Base-by-base conservation (phyloP, 2,888 invertebrate genomes). In the Panzeria rudis region DNA sequence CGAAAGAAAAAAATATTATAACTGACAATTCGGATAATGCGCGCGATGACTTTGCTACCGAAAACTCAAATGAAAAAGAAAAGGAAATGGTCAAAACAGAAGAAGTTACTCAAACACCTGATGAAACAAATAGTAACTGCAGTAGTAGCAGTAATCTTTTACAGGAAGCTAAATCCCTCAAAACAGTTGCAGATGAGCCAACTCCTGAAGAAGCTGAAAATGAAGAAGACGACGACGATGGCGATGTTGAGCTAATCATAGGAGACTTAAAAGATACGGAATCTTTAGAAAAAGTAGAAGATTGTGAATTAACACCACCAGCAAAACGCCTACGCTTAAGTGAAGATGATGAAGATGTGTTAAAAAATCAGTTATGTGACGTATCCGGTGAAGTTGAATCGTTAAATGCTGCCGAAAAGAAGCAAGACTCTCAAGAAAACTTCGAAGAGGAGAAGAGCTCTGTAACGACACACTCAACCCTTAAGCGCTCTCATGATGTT, bases 11-110 rank as follows among this genome's bases (percentile, higher is more conserved):
- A 29, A 56, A 75, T 4, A 56, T 84, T 81, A 90, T 29, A 50
- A 86, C 20, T 11, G 91, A 92, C 73, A 91, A 91, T 78, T 90
- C 92, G 0, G 92, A 92, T 86, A 91, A 91, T 88, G 92, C 91
- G 17, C 89, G 90, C 29, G 91, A 92, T 87, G 90, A 91, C 81
- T 90, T 90, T 76, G 90, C 41, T 25, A 59, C 71, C 2, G 86
- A 86, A 25, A 77, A 83, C 20, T 47, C 50, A 8, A 82, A 50
- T 38, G 44, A 47, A 17, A 32, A 62, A 11, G 47, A 77, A 25
- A 75, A 79, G 64, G 13, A 68, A n/a, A n/a, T n/a, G n/a, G 59
- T 56, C 23, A 17, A 59, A 0, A 79, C 80, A 71, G n/a, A 1
- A 29, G 64, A 44, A 29, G 35, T 20, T 23, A 11, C 47, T 15